phyloP scores from a whole-genome alignment of 2,888 invertebrate genomes.

The Smittia sp. region DNA sequence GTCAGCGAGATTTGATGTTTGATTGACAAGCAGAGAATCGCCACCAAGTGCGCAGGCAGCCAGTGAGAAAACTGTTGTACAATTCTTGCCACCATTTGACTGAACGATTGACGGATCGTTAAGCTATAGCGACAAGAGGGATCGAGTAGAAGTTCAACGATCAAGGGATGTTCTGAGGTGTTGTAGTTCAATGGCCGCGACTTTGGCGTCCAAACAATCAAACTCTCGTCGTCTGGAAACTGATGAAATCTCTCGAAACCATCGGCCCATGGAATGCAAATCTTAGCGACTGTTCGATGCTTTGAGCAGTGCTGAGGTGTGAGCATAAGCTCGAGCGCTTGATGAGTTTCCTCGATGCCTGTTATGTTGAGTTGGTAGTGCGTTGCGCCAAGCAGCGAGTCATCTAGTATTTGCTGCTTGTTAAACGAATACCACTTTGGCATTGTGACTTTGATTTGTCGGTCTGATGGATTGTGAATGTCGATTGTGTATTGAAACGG shows the following conservation, averaged over 20 bases:
- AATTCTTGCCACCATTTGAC: slow-evolving; percentile 62
- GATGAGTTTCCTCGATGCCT: slow-evolving; percentile 59
- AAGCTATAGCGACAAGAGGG: slow-evolving; percentile 69
- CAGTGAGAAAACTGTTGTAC: slow-evolving; percentile 65
- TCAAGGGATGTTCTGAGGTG: slow-evolving; percentile 53
- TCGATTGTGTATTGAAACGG: slow-evolving; percentile 64
- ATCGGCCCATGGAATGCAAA: slow-evolving; percentile 66
- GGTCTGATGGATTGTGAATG: slow-evolving; percentile 58
- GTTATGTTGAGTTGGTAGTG: slow-evolving; percentile 62
- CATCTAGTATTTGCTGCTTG: slow-evolving; percentile 53
- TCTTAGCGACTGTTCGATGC: slow-evolving; percentile 61
- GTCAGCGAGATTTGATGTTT: slow-evolving; percentile 56
- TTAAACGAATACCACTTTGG: slow-evolving; percentile 53
- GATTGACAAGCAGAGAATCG: slow-evolving; percentile 62
- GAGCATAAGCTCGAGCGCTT: slow-evolving; percentile 61
- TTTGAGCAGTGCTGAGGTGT: slow-evolving; percentile 57
- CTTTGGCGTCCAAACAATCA: slow-evolving; percentile 61
- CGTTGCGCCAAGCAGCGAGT: slow-evolving; percentile 59
- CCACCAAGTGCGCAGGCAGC: slow-evolving; percentile 65
- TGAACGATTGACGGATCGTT: slow-evolving; percentile 55
- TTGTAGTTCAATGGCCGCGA: slow-evolving; percentile 56
- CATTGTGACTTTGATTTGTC: slow-evolving; percentile 48
- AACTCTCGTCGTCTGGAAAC: slow-evolving; percentile 60
- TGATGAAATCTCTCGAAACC: slow-evolving; percentile 61
- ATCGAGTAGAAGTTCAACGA: slow-evolving; percentile 64